Evolutionary conservation across 2,888 invertebrate species (phyloP).

Genomic region (Lamproptera curius): DNA sequence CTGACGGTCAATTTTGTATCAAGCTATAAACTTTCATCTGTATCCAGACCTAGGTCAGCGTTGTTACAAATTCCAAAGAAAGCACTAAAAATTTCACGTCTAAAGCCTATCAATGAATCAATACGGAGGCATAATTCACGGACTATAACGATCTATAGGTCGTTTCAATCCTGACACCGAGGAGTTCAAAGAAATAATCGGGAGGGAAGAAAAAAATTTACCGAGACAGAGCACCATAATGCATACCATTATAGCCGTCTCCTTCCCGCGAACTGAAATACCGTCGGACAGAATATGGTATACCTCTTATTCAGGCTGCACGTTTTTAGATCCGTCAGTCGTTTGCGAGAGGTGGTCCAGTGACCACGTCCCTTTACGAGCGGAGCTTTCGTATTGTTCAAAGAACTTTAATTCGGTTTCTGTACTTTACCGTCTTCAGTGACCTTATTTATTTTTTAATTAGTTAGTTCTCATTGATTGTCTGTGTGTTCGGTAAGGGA

Average conservation of each 20-base stretch:
- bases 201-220: slow-evolving; percentile 65
- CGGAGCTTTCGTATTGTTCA: slow-evolving; percentile 20
- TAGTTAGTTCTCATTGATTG: no score
- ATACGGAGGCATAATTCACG: slow-evolving; percentile 63
- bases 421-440: slow-evolving; percentile 23
- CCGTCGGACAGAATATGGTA: slow-evolving; percentile 33
- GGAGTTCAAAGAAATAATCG: slow-evolving; percentile 70
- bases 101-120: slow-evolving; percentile 49
- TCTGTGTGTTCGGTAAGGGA: slow-evolving; percentile 13
- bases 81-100: slow-evolving; percentile 41
- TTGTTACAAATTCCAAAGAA: slow-evolving; percentile 31
- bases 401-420: no score
- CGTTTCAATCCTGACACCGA: slow-evolving; percentile 53
- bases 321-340: slow-evolving; percentile 43
- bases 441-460: slow-evolving; percentile 17
- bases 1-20: no score
- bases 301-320: slow-evolving; percentile 51
- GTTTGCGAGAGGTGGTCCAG: slow-evolving; percentile 27
- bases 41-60: no score
- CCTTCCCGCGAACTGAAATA: slow-evolving; percentile 28
- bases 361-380: slow-evolving; percentile 27
- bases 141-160: slow-evolving; percentile 63
- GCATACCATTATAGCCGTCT: slow-evolving; percentile 65
- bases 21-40: no score
- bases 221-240: slow-evolving; percentile 55